These are phyloP conservation scores for Chironomus riparius DNA, from an alignment of 2,888 invertebrate species.

Conservation along the genomic window DNA sequence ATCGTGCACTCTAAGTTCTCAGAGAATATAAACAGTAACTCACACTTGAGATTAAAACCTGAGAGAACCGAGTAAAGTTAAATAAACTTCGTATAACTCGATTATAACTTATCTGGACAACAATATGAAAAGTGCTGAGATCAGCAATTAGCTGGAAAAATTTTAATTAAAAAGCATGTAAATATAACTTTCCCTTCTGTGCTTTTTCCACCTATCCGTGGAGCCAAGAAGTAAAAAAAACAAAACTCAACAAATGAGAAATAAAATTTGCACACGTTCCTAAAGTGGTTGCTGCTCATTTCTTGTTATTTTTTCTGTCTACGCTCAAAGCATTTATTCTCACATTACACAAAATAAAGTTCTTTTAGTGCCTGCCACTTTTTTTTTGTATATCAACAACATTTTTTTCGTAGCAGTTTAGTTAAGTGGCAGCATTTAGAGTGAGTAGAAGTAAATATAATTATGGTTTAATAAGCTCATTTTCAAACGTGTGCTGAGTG, in stretches of 20 bases:
- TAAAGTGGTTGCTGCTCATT: background rate
- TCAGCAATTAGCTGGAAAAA: too few relatives aligned
- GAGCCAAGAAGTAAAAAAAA: background rate
- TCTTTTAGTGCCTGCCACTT: background rate
- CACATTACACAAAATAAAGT: background rate
- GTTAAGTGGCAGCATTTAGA: conserved; percentile 2
- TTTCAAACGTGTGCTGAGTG: background rate
- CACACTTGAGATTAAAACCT: too few relatives aligned
- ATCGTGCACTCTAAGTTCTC: too few relatives aligned
- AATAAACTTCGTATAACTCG: too few relatives aligned
- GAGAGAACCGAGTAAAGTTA: too few relatives aligned
- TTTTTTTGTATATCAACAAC: background rate
- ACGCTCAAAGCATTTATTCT: background rate
- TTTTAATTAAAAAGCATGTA: too few relatives aligned
- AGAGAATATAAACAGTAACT: too few relatives aligned
- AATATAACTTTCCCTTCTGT: too few relatives aligned
- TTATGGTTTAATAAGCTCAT: background rate
- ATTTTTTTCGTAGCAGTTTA: background rate
- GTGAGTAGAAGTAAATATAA: conserved; percentile 11
- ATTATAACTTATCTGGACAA: too few relatives aligned
- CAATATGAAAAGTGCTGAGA: too few relatives aligned
- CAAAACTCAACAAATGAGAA: background rate
- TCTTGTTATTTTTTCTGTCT: background rate
- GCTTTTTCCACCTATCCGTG: too few relatives aligned
- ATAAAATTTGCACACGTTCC: conserved; percentile 14